Evolutionary conservation across 2,113 vertebrate genomes (phyloP), one percentile per base, ranked within the genome.

Genomic region (Eidolon helvum): DNA sequence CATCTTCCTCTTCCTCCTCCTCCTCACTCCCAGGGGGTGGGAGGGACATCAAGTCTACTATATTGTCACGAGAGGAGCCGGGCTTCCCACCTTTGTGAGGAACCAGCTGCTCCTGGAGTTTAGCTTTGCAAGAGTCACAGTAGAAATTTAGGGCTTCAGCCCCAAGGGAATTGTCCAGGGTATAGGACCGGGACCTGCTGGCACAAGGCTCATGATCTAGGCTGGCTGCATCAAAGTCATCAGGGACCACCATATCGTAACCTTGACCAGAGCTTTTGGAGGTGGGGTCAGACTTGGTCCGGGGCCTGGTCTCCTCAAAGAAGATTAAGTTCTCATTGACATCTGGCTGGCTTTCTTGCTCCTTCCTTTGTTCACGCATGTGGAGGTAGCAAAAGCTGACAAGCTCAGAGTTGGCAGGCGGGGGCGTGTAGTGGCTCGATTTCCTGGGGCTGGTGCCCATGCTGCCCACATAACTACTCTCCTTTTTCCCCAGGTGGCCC

Each of bases 301-400:
- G 99, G 74, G 99, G 99, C 97, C 98, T 99, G 96, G 98, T 98
- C 98, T 98, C 99, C 96, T 98, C 99, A 61, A 99, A 99, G 97
- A 99, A 99, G 97, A 99, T 99, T 97, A 99, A 98, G 98, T 99
- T 99, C 98, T 99, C 99, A 38, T 99, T 99, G 98, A 99, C 99
- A 97, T 99, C 99, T 0, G 98, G 99, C 94, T 99, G 98, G 88
- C 98, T 98, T 95, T 99, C 99, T 90, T 98, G 99, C 88, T 99
- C 99, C 98, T 99, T 99, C 97, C 99, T 99, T 98, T 99, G 99
- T 97, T 99, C 99, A 98, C 98, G 99, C 98, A 99, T 99, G 98
- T 99, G 99, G 98, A 99, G 99, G 98, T 99, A 99, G 98, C 99
- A 99, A 98, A 99, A 99, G 98, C 99, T 99, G 98, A 99, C 98